phyloP scores from a whole-genome alignment of 2,888 invertebrate genomes.

The Melanostoma scalare region DNA sequence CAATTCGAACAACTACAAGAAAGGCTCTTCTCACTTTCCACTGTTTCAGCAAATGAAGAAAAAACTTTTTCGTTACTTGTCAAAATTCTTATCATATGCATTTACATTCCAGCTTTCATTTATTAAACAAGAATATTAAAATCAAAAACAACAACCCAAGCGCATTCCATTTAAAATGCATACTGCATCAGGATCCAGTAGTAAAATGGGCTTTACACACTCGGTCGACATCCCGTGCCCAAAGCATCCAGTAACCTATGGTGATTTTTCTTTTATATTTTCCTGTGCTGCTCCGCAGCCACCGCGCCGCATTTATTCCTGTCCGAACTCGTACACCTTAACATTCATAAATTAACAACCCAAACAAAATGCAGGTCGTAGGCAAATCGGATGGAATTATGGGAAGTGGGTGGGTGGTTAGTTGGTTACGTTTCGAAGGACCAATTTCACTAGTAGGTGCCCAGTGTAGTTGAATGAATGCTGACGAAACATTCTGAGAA shows the following conservation, averaged over 20 bases:
- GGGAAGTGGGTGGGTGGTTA: neutral
- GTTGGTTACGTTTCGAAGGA: neutral
- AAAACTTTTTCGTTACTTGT: too few species aligned
- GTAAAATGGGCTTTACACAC: conserved; percentile 18
- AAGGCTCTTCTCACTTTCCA: too few species aligned
- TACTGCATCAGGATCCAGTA: conserved; percentile 34
- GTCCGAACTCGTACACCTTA: conserved; percentile 3
- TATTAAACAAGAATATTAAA: conserved; percentile 19
- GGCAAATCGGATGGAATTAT: conserved; percentile 6
- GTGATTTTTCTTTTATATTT: conserved; percentile 1
- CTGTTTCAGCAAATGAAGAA: too few species aligned
- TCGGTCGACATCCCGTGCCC: conserved; percentile 3
- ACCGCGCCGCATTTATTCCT: conserved; percentile 14
- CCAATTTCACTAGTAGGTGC: neutral
- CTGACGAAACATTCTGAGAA: conserved; percentile 72
- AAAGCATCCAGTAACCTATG: conserved; percentile 18
- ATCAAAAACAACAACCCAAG: conserved; percentile 1
- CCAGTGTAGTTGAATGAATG: conserved; percentile 52
- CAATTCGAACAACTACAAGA: too few species aligned
- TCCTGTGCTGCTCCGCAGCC: neutral
- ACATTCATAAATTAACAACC: conserved; percentile 50
- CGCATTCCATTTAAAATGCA: conserved; percentile 46
- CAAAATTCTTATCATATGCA: neutral
- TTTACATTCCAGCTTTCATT: neutral
- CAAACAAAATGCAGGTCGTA: conserved; percentile 24